phyloP scores from a whole-genome alignment of 2,797 vertebrate genomes.

The Rhodeus uyekii region DNA sequence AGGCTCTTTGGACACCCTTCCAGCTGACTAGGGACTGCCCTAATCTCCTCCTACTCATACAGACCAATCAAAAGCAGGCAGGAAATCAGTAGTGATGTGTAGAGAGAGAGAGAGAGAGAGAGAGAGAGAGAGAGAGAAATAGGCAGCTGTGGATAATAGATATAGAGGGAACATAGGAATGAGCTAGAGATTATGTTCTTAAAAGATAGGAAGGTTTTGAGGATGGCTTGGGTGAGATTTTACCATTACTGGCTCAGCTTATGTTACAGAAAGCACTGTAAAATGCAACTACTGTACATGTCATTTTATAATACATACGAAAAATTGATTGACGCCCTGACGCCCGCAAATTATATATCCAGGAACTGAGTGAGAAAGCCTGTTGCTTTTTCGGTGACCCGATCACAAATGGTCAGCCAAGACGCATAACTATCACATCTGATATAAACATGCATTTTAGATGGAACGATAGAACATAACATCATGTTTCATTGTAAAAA shows the following conservation, averaged over 20 bases:
- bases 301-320: background rate
- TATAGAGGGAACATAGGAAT: constrained; percentile 44
- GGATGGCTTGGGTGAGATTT: constrained; percentile 11
- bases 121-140: constrained; percentile 2
- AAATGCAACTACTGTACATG: background rate
- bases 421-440: too few species aligned
- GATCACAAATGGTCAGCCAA: too few species aligned
- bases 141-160: constrained; percentile 55
- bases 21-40: constrained; percentile 64
- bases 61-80: constrained; percentile 66
- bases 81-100: constrained; percentile 68
- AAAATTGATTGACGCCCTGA: too few species aligned
- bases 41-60: constrained; percentile 62
- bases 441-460: too few species aligned
- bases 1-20: background rate
- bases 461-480: too few species aligned
- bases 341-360: too few species aligned
- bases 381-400: too few species aligned
- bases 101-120: constrained; percentile 35
- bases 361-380: too few species aligned
- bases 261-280: background rate
- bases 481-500: too few species aligned
- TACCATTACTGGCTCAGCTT: background rate
- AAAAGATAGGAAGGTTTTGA: constrained; percentile 43
- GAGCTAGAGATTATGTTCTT: constrained; percentile 56